These are phyloP conservation scores for Riparia riparia DNA, from an alignment of 2,113 vertebrate species.

Conservation along the genomic window DNA sequence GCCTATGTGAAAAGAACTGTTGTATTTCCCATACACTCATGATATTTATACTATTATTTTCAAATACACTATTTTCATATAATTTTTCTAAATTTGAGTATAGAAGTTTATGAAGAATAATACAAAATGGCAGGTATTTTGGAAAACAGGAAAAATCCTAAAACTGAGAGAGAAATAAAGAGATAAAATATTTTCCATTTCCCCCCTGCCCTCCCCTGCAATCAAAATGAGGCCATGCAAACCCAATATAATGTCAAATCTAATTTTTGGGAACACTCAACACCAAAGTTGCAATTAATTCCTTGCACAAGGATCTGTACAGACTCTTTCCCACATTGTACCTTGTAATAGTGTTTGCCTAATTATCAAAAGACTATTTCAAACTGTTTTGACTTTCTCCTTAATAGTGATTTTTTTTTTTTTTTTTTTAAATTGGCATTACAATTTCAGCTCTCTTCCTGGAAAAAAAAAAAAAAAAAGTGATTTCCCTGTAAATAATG, in stretches of 20 bases:
- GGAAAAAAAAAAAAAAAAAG: neutral
- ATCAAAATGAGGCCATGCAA: neutral
- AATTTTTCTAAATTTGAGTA: neutral
- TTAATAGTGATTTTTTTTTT: neutral
- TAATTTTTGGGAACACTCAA: neutral
- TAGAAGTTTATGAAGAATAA: neutral
- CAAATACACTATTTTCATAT: neutral
- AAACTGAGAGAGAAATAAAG: neutral
- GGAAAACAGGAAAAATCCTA: neutral
- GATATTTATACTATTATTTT: neutral
- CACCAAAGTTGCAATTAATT: neutral
- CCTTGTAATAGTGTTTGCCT: neutral
- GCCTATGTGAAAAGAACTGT: neutral
- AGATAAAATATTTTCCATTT: neutral
- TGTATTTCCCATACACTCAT: neutral
- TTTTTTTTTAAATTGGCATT: neutral
- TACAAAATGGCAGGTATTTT: neutral
- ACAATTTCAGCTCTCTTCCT: neutral
- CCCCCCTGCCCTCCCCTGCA: rapidly evolving
- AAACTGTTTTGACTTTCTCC: neutral
- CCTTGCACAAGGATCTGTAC: neutral
- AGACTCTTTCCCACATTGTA: neutral
- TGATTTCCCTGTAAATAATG: constrained; percentile 40
- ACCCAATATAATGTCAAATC: neutral
- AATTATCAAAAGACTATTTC: neutral